Evolutionary conservation across 2,113 vertebrate genomes (phyloP), one percentile per base, ranked within the genome.

Genomic region (Lamprologus speciosus): DNA sequence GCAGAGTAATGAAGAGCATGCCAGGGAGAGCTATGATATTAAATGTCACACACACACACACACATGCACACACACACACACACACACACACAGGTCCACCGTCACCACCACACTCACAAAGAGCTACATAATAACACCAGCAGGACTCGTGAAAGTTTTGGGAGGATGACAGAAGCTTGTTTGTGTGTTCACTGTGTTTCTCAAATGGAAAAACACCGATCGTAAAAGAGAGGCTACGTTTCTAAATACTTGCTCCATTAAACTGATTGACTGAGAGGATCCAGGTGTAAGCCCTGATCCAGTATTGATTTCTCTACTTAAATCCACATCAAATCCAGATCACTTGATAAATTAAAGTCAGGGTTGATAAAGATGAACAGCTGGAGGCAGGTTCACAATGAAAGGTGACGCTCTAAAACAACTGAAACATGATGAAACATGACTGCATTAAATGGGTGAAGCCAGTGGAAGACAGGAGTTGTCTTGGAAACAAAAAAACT

Each of bases 1-100:
- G 92, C 93, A 88, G 78, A 65, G 91, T 92, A 92, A 93, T 91
- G 93, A 93, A 91, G 91, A 92, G 90, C 82, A 78, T 90, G 88
- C 94, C 90, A 88, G 90, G 51, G 89, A 93, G 88, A 86, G 88
- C 91, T 85, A 85, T 84, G 93, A 92, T 94, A 94, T 93, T 92
- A 92, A 94, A 93, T 92, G 91, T 89, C 92, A 89, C 85, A 86
- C 93, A 92, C 63, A 54, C 80, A n/a, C 73, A 9, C 70, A 28
- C 80, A 45, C 87, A 40, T 54, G 57, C 87, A 42, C n/a, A n/a
- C 60, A 7, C 31, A 4, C 55, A 58, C 82, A 14, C 2, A 26
- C 0, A 57, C 12, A 31, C 58, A 58, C 63, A 78, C 78, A 63
- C 50, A 53, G 26, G 80, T 9, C 11, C 68, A 16, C 70, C 9